These are phyloP conservation scores for Trochalopteron elliotii DNA, from an alignment of 2,113 vertebrate species.

Conservation along the genomic window DNA sequence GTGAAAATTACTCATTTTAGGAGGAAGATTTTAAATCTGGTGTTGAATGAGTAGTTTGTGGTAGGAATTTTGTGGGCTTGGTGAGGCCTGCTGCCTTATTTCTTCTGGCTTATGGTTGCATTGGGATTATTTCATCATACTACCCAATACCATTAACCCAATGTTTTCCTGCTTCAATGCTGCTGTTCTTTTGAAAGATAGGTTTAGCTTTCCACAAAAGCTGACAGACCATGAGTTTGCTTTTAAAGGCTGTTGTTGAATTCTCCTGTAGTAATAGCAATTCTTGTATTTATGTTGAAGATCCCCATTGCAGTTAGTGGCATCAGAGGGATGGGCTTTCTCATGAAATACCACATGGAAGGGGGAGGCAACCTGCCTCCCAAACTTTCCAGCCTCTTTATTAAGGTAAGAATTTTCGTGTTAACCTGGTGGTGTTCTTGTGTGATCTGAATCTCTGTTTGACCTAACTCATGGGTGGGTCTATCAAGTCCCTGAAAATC, in stretches of 20 bases:
- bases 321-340: constrained; percentile 91
- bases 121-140: neutral
- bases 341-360: constrained; percentile 89
- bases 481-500: neutral
- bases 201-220: neutral
- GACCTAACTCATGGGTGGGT: neutral
- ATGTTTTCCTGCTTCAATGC: neutral
- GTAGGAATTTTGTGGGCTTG: neutral
- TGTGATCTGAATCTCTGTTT: neutral
- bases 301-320: constrained; percentile 95
- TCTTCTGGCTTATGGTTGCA: neutral
- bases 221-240: neutral
- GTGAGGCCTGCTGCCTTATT: neutral
- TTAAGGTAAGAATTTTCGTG: constrained; percentile 82
- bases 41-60: neutral
- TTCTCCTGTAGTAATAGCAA: neutral
- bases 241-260: neutral
- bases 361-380: constrained; percentile 76
- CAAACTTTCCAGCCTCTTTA: constrained; percentile 85
- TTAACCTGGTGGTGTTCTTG: neutral
- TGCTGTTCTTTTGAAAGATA: neutral
- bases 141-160: neutral
- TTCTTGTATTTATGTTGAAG: constrained; percentile 63
- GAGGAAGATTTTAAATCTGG: neutral
- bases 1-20: neutral